phyloP scores from a whole-genome alignment of 2,797 vertebrate species.

The Spinus pinus region DNA sequence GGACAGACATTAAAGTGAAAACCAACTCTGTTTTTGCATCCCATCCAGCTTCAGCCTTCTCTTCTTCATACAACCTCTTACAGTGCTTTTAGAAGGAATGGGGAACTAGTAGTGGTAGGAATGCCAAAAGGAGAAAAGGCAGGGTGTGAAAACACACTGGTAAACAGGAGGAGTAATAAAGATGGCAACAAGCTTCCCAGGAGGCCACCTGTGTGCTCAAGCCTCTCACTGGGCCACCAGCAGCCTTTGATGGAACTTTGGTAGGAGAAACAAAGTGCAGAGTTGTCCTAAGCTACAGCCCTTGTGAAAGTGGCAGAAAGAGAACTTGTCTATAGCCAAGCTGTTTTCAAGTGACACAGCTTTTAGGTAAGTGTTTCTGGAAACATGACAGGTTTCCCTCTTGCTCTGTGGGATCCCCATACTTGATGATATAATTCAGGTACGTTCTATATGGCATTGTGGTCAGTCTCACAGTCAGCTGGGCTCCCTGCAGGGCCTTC shows the following conservation, averaged over 20 bases:
- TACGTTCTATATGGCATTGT: neutral
- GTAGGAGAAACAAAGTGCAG: neutral
- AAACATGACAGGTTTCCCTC: neutral
- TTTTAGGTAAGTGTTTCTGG: neutral
- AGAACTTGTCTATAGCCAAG: neutral
- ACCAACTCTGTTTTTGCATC: neutral
- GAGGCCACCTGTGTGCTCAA: neutral
- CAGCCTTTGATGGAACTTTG: neutral
- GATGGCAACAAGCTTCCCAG: neutral
- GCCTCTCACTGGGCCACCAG: neutral
- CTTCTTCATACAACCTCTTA: neutral
- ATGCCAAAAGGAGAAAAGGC: neutral
- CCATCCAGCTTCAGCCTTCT: neutral
- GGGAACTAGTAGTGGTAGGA: neutral
- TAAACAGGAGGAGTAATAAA: neutral
- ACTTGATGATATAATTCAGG: neutral
- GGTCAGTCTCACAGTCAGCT: neutral
- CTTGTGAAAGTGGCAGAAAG: neutral
- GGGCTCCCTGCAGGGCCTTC: neutral
- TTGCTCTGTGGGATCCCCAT: neutral
- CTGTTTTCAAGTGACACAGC: neutral
- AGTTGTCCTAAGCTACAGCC: neutral
- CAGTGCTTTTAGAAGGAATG: neutral
- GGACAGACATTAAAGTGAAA: neutral
- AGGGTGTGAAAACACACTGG: neutral